These are phyloP conservation scores for Hirundichthys speculiger DNA, from an alignment of 2,113 vertebrate genomes.

Conservation along the genomic window DNA sequence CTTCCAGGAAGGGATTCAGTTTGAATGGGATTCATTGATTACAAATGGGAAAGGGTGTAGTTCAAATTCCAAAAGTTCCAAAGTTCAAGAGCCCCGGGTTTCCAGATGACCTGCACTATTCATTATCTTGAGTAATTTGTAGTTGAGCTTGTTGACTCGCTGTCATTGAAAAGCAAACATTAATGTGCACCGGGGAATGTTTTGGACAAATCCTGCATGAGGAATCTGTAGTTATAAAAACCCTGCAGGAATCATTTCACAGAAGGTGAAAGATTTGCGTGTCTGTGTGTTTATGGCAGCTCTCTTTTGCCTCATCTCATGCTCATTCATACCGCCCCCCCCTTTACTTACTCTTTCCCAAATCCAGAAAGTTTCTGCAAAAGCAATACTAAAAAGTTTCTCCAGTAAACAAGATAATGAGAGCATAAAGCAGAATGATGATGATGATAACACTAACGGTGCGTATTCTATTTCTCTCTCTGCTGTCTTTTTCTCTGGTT, in stretches of 20 bases:
- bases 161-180: not conserved
- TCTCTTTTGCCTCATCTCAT: constrained; percentile 10
- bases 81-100: too few species aligned
- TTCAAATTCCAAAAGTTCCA: too few species aligned
- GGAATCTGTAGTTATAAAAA: constrained; percentile 32
- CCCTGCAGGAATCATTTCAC: constrained; percentile 23
- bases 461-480: constrained; percentile 5
- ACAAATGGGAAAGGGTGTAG: not conserved
- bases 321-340: constrained; percentile 1
- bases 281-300: constrained; percentile 7
- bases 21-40: constrained; percentile 52
- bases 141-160: too few species aligned
- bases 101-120: too few species aligned
- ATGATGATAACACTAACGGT: constrained; percentile 11
- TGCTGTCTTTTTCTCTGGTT: constrained; percentile 15
- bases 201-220: constrained; percentile 11
- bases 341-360: constrained; percentile 9
- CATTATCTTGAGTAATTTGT: too few species aligned
- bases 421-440: constrained; percentile 40
- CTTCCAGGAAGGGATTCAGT: constrained; percentile 4
- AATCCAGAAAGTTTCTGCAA: constrained; percentile 16
- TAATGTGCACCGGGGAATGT: constrained; percentile 28
- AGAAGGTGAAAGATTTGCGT: too few species aligned
- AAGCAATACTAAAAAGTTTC: constrained; percentile 20
- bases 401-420: constrained; percentile 45